Evolutionary conservation across 2,113 vertebrate species (phyloP).

Genomic region (Cephalophus harveyi): DNA sequence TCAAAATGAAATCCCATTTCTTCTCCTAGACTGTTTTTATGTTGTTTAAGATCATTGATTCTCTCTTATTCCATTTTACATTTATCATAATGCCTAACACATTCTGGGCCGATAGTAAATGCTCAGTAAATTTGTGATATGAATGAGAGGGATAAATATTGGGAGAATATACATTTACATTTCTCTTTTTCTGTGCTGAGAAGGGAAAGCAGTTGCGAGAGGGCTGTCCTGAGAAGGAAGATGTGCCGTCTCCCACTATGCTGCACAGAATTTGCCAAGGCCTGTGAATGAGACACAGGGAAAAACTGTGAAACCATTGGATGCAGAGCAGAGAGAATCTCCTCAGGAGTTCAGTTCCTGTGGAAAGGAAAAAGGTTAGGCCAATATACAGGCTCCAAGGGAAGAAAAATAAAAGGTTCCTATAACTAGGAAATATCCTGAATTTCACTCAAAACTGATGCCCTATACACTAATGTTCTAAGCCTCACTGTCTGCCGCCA

Average conservation of each 20-base stretch:
- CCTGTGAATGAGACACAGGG: neutral
- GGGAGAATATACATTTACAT: neutral
- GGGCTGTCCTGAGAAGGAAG: neutral
- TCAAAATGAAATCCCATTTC: neutral
- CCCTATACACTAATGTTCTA: neutral
- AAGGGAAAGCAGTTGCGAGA: neutral
- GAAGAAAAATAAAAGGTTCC: neutral
- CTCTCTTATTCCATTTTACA: neutral
- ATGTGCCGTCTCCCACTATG: neutral
- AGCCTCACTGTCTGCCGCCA: neutral
- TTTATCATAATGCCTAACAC: neutral
- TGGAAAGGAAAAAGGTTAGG: neutral
- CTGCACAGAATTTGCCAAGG: neutral
- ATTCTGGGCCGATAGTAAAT: neutral
- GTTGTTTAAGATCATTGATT: neutral
- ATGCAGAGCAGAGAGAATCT: neutral
- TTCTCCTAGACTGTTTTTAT: neutral
- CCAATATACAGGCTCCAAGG: neutral
- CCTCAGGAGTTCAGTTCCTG: neutral
- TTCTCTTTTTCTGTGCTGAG: neutral
- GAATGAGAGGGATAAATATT: neutral
- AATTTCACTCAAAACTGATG: neutral
- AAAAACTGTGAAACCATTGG: neutral
- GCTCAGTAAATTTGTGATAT: neutral
- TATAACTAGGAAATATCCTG: neutral